Evolutionary conservation across 2,888 invertebrate species (phyloP).

Genomic region (Nephrotoma guestfalica): DNA sequence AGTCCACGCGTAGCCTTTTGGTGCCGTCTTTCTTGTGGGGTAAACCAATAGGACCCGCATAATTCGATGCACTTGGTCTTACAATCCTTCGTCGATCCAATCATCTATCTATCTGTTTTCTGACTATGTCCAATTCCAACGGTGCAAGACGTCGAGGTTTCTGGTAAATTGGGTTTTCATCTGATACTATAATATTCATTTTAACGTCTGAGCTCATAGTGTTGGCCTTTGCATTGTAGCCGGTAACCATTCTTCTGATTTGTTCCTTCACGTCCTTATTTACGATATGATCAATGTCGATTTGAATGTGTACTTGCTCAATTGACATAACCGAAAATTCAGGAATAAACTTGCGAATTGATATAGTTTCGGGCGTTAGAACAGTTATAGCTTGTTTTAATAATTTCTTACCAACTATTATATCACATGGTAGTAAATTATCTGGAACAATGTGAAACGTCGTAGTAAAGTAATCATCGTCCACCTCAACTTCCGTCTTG

Average conservation of each 20-base stretch:
- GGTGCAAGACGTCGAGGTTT: slow-evolving; percentile 16
- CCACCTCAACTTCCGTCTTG: background rate
- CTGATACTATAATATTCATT: slow-evolving; percentile 18
- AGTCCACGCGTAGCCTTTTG: slow-evolving; percentile 17
- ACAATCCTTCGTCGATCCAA: slow-evolving; percentile 12
- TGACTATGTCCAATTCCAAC: slow-evolving; percentile 15
- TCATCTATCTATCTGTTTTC: slow-evolving; percentile 14
- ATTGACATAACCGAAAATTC: background rate
- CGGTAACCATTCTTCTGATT: background rate
- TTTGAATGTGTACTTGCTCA: background rate
- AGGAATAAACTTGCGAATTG: background rate
- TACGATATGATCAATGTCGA: background rate
- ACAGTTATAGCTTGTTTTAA: background rate
- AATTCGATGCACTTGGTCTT: slow-evolving; percentile 13
- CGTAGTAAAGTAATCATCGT: background rate
- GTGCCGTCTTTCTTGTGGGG: slow-evolving; percentile 16
- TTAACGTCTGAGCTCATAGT: background rate
- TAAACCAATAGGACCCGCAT: slow-evolving; percentile 18
- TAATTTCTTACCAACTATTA: background rate
- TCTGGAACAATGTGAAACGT: background rate
- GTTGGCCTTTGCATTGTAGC: background rate
- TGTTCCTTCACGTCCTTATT: background rate
- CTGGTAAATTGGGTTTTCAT: slow-evolving; percentile 18
- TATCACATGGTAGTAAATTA: background rate
- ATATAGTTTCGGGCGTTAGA: background rate